Evolutionary conservation across 2,797 vertebrate genomes (phyloP).

Genomic region (Anolis apletophallus): DNA sequence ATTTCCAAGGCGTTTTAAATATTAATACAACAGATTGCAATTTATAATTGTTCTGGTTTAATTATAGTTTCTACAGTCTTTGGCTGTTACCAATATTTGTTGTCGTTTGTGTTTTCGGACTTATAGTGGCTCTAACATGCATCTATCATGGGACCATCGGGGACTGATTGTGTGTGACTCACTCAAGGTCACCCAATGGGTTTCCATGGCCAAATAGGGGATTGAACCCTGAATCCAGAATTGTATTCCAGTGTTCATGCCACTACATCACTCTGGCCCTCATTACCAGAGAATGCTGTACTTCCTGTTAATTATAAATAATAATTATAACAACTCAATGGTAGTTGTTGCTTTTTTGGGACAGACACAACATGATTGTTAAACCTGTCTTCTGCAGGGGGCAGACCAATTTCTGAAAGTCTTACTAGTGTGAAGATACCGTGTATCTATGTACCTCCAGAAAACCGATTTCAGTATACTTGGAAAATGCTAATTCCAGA

Average conservation of each 20-base stretch:
- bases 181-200: too few species aligned
- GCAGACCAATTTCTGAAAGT: constrained; percentile 67
- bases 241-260: too few species aligned
- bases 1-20: background rate
- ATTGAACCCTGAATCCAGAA: too few species aligned
- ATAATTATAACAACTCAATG: background rate
- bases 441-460: constrained; percentile 67
- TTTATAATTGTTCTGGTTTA: constrained; percentile 42
- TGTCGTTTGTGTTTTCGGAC: too few species aligned
- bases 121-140: too few species aligned
- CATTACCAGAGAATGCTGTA: background rate
- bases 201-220: too few species aligned
- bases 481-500: constrained; percentile 69
- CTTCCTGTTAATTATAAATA: constrained; percentile 25
- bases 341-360: constrained; percentile 10
- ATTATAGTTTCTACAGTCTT: constrained; percentile 29
- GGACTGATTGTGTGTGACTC: too few species aligned
- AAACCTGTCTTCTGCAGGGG: constrained; percentile 58
- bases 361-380: constrained; percentile 27
- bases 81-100: constrained; percentile 3
- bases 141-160: too few species aligned
- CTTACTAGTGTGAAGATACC: constrained; percentile 56
- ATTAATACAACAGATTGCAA: constrained; percentile 1
- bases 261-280: too few species aligned
- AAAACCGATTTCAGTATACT: constrained; percentile 70